Evolutionary conservation across 2,113 vertebrate species (phyloP).

Genomic region (Cromileptes altivelis): DNA sequence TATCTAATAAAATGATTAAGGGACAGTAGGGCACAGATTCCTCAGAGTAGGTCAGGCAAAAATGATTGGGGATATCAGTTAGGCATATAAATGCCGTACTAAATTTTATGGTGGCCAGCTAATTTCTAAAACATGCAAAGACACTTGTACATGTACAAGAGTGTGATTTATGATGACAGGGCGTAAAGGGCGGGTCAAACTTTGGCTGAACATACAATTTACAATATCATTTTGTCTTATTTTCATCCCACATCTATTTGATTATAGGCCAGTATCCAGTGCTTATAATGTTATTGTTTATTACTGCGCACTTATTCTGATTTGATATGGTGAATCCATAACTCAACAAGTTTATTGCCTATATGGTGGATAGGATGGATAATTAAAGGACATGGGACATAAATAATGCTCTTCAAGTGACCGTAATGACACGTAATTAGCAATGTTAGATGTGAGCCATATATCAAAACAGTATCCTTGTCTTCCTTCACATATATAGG

Average conservation of each 20-base stretch:
- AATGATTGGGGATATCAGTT: background rate
- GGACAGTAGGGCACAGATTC: background rate
- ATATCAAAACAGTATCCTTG: constrained; percentile 19
- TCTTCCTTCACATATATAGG: background rate
- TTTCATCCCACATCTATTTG: background rate
- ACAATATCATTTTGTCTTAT: background rate
- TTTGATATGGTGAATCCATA: constrained; percentile 11
- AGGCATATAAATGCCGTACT: background rate
- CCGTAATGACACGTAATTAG: constrained; percentile 10
- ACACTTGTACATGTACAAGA: background rate
- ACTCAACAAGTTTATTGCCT: background rate
- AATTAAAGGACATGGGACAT: constrained; percentile 17
- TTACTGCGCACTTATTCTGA: constrained; percentile 3
- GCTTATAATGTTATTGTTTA: constrained; percentile 13
- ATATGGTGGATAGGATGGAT: background rate
- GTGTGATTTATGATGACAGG: background rate
- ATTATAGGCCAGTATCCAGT: constrained; percentile 4
- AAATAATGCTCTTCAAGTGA: constrained; percentile 19
- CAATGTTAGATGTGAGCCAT: constrained; percentile 15
- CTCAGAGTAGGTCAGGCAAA: background rate
- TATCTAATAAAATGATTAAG: background rate
- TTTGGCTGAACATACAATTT: background rate
- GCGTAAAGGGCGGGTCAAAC: background rate
- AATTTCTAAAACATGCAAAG: constrained; percentile 14
- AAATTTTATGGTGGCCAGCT: background rate